Conservation (phyloP, 2,113 vertebrate species). For the Felis chaus region DNA sequence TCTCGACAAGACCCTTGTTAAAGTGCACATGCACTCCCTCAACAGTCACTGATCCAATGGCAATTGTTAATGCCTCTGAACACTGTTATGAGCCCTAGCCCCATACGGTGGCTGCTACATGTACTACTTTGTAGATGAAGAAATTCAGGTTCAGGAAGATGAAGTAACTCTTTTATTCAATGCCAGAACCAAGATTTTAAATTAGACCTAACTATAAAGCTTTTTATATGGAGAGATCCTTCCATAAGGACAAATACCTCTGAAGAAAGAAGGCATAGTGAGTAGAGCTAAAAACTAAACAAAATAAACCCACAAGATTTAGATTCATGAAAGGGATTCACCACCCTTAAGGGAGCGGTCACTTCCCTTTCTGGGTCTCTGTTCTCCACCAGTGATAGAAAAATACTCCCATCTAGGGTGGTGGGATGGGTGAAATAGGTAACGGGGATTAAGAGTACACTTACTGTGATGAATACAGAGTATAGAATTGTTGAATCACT, state of each 20-base stretch:
- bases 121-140: neutral
- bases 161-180: neutral
- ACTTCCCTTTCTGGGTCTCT: neutral
- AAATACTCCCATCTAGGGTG: neutral
- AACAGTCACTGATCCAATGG: neutral
- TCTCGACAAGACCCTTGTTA: neutral
- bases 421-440: neutral
- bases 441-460: neutral
- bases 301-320: neutral
- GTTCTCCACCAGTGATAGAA: neutral
- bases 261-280: neutral
- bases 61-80: neutral
- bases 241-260: neutral
- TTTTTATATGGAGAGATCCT: neutral
- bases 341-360: neutral
- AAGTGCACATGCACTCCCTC: accelerated
- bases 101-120: accelerated
- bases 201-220: neutral
- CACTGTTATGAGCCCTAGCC: neutral
- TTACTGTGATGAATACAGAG: neutral
- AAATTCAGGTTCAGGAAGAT: neutral
- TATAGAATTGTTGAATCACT: neutral
- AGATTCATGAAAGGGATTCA: neutral
- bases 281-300: neutral
- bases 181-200: neutral